phyloP scores from a whole-genome alignment of 2,888 invertebrate genomes.

The Andrena flavipes region DNA sequence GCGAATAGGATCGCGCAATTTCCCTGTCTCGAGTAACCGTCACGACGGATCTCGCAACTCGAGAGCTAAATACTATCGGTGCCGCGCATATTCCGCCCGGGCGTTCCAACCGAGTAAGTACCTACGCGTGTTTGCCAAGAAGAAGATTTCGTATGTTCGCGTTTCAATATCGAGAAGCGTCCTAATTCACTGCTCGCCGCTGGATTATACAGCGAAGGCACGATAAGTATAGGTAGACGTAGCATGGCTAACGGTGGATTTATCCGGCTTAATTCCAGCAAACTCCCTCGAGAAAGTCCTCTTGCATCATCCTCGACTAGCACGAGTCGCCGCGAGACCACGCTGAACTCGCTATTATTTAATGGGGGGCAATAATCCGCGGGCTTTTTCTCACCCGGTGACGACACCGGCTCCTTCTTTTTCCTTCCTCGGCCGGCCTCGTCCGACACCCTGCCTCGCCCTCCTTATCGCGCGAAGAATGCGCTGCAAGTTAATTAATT shows the following conservation, averaged over 20 bases:
- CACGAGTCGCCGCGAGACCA: neutral
- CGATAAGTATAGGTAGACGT: constrained; percentile 26
- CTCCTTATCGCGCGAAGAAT: constrained; percentile 34
- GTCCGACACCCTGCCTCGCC: neutral
- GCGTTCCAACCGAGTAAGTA: neutral
- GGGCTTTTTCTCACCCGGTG: constrained; percentile 12
- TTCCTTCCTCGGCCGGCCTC: neutral
- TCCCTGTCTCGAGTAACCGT: constrained; percentile 1
- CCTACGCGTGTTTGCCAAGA: constrained; percentile 28
- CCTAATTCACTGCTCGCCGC: constrained; percentile 43
- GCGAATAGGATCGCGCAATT: constrained; percentile 17
- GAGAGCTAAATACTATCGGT: constrained; percentile 26
- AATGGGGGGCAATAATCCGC: constrained; percentile 43
- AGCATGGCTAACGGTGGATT: constrained; percentile 36
- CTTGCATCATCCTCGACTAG: neutral
- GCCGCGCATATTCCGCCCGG: neutral
- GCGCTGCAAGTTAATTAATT: constrained; percentile 46
- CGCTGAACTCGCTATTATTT: constrained; percentile 38
- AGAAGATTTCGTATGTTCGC: constrained; percentile 25
- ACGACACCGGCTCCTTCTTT: neutral
- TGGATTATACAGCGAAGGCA: constrained; percentile 41
- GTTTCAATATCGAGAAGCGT: constrained; percentile 53
- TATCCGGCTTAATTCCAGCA: constrained; percentile 51
- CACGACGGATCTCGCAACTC: constrained; percentile 13
- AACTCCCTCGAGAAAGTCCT: constrained; percentile 2